Conservation (phyloP, 1,140 invertebrate genomes). For the Plutomurus gul region DNA sequence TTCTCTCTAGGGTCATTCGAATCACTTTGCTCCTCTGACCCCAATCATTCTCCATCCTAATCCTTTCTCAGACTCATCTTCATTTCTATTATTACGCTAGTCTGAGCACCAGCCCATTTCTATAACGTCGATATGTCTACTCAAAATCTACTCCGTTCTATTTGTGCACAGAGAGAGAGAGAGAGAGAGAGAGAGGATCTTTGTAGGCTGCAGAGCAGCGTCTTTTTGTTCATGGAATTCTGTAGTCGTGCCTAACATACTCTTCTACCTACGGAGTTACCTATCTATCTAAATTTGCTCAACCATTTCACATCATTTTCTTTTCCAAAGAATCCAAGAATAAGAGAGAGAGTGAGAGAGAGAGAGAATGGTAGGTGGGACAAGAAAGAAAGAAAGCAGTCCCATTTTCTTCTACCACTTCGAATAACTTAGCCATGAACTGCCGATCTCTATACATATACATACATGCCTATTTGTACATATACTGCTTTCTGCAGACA, state of each 20-base stretch:
- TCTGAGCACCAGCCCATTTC: not conserved
- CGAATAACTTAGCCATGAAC: not conserved
- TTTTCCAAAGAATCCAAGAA: not conserved
- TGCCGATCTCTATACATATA: not conserved
- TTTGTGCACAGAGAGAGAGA: not conserved
- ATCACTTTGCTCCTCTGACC: conserved; percentile 39
- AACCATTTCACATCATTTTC: not conserved
- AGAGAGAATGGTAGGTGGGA: not conserved
- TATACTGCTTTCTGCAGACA: not conserved
- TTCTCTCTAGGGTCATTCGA: conserved; percentile 41
- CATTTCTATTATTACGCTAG: conserved; percentile 13
- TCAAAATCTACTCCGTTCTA: not conserved
- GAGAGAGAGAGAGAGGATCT: not conserved
- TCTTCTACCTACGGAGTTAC: not conserved
- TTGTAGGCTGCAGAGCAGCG: not conserved
- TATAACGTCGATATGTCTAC: not conserved
- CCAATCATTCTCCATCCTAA: conserved; percentile 15
- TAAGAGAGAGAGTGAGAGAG: not conserved
- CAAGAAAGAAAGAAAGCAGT: not conserved
- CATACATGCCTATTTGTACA: not conserved
- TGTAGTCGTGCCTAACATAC: not conserved
- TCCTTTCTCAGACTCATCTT: conserved; percentile 22
- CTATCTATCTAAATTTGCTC: not conserved
- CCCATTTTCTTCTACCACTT: not conserved
- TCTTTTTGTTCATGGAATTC: not conserved